Base-by-base conservation (phyloP, 2,888 invertebrate species). In the Stenotaenia linearis region DNA sequence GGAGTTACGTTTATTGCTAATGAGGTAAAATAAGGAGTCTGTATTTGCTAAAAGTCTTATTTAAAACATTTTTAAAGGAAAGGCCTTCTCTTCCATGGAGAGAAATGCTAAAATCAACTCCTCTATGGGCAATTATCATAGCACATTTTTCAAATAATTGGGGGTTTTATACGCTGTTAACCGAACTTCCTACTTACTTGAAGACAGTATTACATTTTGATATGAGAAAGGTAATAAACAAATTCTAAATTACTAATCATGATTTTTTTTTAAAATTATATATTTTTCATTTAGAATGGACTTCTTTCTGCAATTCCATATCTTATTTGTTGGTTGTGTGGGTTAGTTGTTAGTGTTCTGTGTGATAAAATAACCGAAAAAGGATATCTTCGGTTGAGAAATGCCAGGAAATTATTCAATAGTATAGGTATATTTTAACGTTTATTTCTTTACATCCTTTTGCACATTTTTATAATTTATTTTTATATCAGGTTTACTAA, bases 91-190 rank as follows among this genome's bases (percentile, higher is more conserved):
- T 93, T 82, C 94, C 94, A 0, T 94, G 94, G 94, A 83, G 87
- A 79, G 90, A 91, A 80, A 90, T 94, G 84, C 84, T 92, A 21
- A 92, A 90, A 0, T 93, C 93, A 78, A 86, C 91, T 6, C 94
- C 94, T 0, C 87, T 95, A 81, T 94, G 94, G 94, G 94, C 94
- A 5, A 93, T 94, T 81, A 87, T 93, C 12, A 89, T 94, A 75
- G 93, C 94, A 0, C 93, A 93, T 85, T 90, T 91, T 81, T 90
- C 92, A 0, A 92, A 94, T 83, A 91, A 90, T 83, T 92, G 93
- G 90, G 94, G 94, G 30, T 94, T 93, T 86, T 94, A 93, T 92
- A 93, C 93, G 30, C 87, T 95, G 30, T 88, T 94, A 0, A 93
- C 94, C 0, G 92, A 94, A 85, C 91, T 93, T 84, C 94, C 95